These are phyloP conservation scores for Pelochelys cantorii DNA, from an alignment of 2,797 vertebrate species.

Conservation along the genomic window DNA sequence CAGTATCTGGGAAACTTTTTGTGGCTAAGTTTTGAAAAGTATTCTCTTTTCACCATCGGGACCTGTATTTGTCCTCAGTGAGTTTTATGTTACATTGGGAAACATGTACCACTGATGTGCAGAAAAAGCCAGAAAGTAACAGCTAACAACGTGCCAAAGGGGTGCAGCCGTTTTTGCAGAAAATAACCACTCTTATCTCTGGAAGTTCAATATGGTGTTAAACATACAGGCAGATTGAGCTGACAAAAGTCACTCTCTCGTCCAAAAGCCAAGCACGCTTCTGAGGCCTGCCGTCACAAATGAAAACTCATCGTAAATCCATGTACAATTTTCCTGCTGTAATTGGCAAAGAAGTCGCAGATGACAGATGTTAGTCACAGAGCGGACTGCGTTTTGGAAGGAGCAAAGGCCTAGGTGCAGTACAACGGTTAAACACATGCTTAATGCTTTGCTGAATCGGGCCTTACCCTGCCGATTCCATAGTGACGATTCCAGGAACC, in stretches of 20 bases:
- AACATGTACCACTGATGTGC: background rate
- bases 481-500: background rate
- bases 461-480: background rate
- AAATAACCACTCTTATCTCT: background rate
- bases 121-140: background rate
- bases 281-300: background rate
- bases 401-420: background rate
- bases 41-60: background rate
- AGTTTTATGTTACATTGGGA: background rate
- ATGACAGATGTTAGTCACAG: background rate
- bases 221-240: background rate
- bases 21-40: background rate
- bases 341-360: background rate
- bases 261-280: background rate
- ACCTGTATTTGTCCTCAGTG: background rate
- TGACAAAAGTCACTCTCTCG: background rate
- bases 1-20: background rate
- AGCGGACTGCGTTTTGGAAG: background rate
- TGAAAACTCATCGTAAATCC: background rate
- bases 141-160: background rate
- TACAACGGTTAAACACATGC: background rate
- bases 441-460: background rate
- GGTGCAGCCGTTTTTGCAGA: background rate
- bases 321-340: background rate
- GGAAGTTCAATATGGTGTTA: background rate